These are phyloP conservation scores for Patagioenas fasciata DNA, from an alignment of 2,113 vertebrate species.

Conservation along the genomic window DNA sequence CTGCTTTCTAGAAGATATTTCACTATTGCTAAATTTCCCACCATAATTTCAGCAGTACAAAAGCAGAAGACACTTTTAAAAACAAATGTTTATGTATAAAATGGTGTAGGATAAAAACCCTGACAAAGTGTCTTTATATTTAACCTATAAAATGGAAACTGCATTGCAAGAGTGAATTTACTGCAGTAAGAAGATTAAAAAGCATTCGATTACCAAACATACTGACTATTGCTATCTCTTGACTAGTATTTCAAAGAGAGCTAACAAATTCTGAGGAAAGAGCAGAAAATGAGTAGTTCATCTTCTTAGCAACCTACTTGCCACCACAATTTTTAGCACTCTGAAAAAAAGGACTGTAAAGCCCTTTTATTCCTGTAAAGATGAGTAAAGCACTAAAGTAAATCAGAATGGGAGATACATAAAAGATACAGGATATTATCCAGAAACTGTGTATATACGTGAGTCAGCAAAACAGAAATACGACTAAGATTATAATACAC, in stretches of 20 bases:
- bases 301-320: not conserved
- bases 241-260: not conserved
- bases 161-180: not conserved
- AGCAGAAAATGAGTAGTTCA: not conserved
- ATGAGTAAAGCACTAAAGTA: not conserved
- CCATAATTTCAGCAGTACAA: not conserved
- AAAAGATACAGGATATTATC: not conserved
- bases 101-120: not conserved
- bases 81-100: not conserved
- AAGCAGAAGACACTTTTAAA: not conserved
- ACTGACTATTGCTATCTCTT: not conserved
- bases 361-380: not conserved
- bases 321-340: not conserved
- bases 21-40: not conserved
- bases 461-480: not conserved
- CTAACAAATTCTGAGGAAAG: not conserved
- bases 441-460: not conserved
- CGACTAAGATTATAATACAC: not conserved
- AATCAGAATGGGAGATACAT: not conserved
- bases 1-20: not conserved
- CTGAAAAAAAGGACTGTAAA: not conserved
- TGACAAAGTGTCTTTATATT: not conserved
- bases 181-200: not conserved
- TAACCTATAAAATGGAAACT: not conserved
- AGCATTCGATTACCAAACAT: not conserved